phyloP scores from a whole-genome alignment of 2,888 invertebrate genomes.

The Oscheius sp. region DNA sequence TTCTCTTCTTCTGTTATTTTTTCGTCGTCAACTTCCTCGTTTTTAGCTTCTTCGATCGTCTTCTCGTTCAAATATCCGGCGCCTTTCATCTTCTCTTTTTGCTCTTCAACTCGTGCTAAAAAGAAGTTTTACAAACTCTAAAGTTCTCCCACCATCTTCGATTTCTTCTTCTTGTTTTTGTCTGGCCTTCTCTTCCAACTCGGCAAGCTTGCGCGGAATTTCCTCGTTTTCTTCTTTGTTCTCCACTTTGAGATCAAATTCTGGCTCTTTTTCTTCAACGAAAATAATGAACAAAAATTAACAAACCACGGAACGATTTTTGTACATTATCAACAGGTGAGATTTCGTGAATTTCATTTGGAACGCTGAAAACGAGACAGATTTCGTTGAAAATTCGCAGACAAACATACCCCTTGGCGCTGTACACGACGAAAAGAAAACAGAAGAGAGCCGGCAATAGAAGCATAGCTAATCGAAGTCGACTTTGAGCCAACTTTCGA shows the following conservation, averaged over 20 bases:
- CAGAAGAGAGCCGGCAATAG: conserved; percentile 4
- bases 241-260: background rate
- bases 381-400: background rate
- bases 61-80: too few relatives aligned
- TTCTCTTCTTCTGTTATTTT: background rate
- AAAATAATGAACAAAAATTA: background rate
- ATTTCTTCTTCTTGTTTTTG: background rate
- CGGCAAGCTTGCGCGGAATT: background rate
- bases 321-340: background rate
- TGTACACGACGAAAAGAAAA: background rate
- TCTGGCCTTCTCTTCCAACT: background rate
- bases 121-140: too few relatives aligned
- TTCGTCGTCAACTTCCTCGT: background rate
- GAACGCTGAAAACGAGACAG: background rate
- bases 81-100: background rate
- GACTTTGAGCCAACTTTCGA: background rate
- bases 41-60: background rate
- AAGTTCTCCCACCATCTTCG: background rate
- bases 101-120: too few relatives aligned
- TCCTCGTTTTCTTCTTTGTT: background rate
- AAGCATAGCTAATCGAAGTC: background rate
- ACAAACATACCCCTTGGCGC: background rate
- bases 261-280: background rate
- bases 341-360: background rate
- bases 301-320: background rate